These are phyloP conservation scores for Caenorhabditis brenneri DNA, from an alignment of 1,140 invertebrate genomes.

Conservation along the genomic window DNA sequence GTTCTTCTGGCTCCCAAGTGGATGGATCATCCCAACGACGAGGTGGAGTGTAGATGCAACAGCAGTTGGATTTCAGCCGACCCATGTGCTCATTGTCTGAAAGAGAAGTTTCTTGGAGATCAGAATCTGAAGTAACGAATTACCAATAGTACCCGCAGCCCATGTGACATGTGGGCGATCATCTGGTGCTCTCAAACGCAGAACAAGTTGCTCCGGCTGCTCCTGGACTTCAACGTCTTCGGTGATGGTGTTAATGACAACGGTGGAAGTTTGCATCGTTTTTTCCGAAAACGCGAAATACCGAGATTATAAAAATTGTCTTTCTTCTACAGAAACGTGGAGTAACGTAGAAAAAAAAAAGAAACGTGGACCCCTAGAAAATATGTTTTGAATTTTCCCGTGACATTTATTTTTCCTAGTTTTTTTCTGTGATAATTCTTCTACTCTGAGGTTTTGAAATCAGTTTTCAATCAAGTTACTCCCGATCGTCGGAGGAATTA, in stretches of 20 bases:
- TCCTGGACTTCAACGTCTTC: background rate
- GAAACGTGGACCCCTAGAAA: no score
- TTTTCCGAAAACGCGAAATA: background rate
- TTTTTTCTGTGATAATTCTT: no score
- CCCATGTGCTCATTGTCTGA: slow-evolving; percentile 64
- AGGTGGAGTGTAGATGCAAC: slow-evolving; percentile 64
- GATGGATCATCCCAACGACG: slow-evolving; percentile 64
- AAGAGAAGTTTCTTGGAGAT: background rate
- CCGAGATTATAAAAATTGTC: background rate
- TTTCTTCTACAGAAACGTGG: background rate
- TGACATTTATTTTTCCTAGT: no score
- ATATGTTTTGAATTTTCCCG: no score
- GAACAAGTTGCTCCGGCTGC: slow-evolving; percentile 39
- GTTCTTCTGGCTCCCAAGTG: slow-evolving; percentile 63
- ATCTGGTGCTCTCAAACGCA: slow-evolving; percentile 49
- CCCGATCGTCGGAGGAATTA: background rate
- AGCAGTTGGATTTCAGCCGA: slow-evolving; percentile 63
- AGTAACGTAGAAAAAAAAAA: no score
- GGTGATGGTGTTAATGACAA: background rate
- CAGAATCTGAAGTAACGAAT: background rate
- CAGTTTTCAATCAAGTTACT: no score
- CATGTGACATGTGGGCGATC: slow-evolving; percentile 58
- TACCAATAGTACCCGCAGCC: slow-evolving; percentile 50
- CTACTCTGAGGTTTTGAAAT: no score
- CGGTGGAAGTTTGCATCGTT: background rate